A percentile compares a stretch with the other conserved stretches of the same genome.
Conservation (phyloP, 2,797 vertebrate genomes). For the Chaunax sp. region DNA sequence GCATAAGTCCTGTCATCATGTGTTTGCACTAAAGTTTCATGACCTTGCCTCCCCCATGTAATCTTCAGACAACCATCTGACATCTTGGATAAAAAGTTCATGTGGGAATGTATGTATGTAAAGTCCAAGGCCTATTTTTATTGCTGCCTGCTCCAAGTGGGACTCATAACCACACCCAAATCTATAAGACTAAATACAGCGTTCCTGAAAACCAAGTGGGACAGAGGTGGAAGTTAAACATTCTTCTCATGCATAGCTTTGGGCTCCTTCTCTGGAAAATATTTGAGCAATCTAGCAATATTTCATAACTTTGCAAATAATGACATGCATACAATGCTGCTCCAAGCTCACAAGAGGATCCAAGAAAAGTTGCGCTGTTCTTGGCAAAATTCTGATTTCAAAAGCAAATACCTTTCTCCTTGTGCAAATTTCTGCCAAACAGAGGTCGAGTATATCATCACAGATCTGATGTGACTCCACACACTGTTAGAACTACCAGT, state of each 20-base stretch:
- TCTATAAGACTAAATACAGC: slow-evolving; percentile 32
- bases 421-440: slow-evolving; percentile 19
- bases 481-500: not conserved
- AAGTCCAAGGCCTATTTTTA: slow-evolving; percentile 38
- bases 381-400: slow-evolving; percentile 34
- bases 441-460: slow-evolving; percentile 16
- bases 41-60: slow-evolving; percentile 52
- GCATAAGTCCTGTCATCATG: slow-evolving; percentile 52
- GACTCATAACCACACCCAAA: slow-evolving; percentile 56
- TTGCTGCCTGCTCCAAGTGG: slow-evolving; percentile 32
- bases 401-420: slow-evolving; percentile 38
- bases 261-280: slow-evolving; percentile 38
- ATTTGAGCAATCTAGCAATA: slow-evolving; percentile 41
- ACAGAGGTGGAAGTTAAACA: slow-evolving; percentile 49
- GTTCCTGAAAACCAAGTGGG: slow-evolving; percentile 30
- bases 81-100: slow-evolving; percentile 57
- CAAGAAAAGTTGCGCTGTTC: slow-evolving; percentile 19
- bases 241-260: slow-evolving; percentile 40
- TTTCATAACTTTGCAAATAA: slow-evolving; percentile 49
- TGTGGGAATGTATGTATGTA: slow-evolving; percentile 45
- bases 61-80: slow-evolving; percentile 59
- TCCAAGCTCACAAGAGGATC: slow-evolving; percentile 38
- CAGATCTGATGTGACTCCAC: slow-evolving; percentile 9
- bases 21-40: slow-evolving; percentile 70
- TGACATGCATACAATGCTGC: slow-evolving; percentile 26